Evolutionary conservation across 2,888 invertebrate species (phyloP).

Genomic region (Digitonthophagus gazella): DNA sequence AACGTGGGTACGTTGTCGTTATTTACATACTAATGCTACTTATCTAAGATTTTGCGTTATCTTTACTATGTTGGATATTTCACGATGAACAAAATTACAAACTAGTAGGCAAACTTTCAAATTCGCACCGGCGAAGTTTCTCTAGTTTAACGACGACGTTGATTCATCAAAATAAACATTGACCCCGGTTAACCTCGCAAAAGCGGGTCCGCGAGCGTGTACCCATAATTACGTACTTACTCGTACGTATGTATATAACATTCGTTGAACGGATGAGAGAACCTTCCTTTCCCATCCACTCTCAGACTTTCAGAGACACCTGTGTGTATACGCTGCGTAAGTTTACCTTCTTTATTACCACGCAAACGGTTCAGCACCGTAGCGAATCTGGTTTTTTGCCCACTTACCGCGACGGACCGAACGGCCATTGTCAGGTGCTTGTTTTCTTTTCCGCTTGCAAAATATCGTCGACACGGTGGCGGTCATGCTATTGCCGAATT

Average conservation of each 20-base stretch:
- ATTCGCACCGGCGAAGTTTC: neutral
- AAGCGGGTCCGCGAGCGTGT: neutral
- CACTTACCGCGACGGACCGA: conserved; percentile 27
- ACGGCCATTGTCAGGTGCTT: conserved; percentile 26
- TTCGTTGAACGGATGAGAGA: neutral
- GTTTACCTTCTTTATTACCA: conserved; percentile 30
- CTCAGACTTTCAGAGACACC: conserved; percentile 18
- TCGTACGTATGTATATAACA: neutral
- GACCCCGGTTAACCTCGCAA: neutral
- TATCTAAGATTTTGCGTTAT: neutral
- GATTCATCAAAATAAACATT: neutral
- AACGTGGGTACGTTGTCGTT: neutral
- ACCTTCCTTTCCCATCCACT: neutral
- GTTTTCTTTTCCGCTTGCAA: conserved; percentile 17
- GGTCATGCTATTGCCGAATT: neutral
- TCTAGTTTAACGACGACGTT: neutral
- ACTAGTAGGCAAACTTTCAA: neutral
- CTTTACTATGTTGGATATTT: neutral
- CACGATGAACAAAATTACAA: neutral
- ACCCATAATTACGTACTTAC: neutral
- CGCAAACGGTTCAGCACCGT: conserved; percentile 27
- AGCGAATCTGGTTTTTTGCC: conserved; percentile 29
- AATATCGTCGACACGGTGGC: conserved; percentile 1
- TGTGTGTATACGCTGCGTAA: conserved; percentile 24
- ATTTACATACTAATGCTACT: neutral